phyloP scores from a whole-genome alignment of 2,797 vertebrate species.

The Neosilurus hyrtlii region DNA sequence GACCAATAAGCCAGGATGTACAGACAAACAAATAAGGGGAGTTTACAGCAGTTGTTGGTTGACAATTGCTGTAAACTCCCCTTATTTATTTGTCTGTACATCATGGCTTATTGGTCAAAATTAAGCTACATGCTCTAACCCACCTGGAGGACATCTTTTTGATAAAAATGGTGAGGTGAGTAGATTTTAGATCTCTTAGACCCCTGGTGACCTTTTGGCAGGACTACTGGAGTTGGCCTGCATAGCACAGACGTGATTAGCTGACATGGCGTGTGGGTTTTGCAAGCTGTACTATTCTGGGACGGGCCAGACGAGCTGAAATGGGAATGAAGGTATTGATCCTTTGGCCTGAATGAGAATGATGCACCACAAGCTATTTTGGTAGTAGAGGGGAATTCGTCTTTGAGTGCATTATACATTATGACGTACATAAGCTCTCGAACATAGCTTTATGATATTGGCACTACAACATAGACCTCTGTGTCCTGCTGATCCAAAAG shows the following conservation, averaged over 20 bases:
- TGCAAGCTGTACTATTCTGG: slow-evolving; percentile 78
- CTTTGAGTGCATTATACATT: slow-evolving; percentile 64
- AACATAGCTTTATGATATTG: slow-evolving; percentile 47
- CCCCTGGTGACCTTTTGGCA: slow-evolving; percentile 55
- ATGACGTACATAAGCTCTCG: slow-evolving; percentile 68
- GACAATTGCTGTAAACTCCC: background rate
- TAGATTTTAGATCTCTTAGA: slow-evolving; percentile 61
- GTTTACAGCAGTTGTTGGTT: background rate
- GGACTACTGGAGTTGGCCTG: slow-evolving; percentile 55
- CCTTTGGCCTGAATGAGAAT: slow-evolving; percentile 67
- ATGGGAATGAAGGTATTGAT: slow-evolving; percentile 78
- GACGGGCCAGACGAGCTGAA: slow-evolving; percentile 67
- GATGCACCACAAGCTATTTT: slow-evolving; percentile 75
- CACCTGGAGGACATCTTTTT: slow-evolving; percentile 51
- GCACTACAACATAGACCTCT: slow-evolving; percentile 50
- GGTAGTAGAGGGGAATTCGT: slow-evolving; percentile 68
- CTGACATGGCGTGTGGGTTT: slow-evolving; percentile 72
- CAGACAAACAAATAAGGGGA: background rate
- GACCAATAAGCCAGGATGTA: background rate
- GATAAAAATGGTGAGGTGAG: slow-evolving; percentile 66
- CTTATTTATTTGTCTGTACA: background rate
- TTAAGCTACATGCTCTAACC: background rate
- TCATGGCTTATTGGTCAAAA: background rate
- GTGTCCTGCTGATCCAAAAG: slow-evolving; percentile 42
- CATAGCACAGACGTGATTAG: slow-evolving; percentile 70